Evolutionary conservation across 2,797 vertebrate genomes (phyloP).

Genomic region (Tolypeutes matacus): DNA sequence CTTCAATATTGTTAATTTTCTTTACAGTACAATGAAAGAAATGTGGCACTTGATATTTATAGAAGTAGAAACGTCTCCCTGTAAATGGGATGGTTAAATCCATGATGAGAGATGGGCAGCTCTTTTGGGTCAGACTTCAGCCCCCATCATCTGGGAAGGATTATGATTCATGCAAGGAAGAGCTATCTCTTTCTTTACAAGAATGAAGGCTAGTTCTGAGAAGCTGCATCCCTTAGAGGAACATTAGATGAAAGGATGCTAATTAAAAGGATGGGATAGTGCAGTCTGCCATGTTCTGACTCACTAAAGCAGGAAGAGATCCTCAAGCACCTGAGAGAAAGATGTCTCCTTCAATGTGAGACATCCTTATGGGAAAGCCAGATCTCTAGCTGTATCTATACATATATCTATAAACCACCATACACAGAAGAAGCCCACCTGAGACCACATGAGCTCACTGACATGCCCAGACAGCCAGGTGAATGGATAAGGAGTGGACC

Average conservation of each 20-base stretch:
- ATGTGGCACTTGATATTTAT: not conserved
- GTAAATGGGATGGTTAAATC: conserved; percentile 67
- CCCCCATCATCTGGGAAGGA: conserved; percentile 40
- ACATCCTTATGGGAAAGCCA: not conserved
- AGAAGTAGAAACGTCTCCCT: conserved; percentile 4
- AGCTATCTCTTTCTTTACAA: not conserved
- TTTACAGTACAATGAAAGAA: not conserved
- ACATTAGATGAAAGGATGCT: not conserved
- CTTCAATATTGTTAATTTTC: conserved; percentile 47
- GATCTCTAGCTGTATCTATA: rapidly evolving
- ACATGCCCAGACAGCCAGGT: not conserved
- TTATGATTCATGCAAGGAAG: conserved; percentile 42
- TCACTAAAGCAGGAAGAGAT: not conserved
- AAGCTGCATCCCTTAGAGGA: not conserved
- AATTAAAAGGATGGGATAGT: not conserved
- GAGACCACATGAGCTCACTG: not conserved
- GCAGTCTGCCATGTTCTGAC: not conserved
- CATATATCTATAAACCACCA: not conserved
- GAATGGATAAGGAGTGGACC: not conserved
- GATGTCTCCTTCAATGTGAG: not conserved
- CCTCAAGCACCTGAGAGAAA: not conserved
- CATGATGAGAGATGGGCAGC: conserved; percentile 19
- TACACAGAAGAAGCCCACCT: not conserved
- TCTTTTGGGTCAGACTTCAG: conserved; percentile 74
- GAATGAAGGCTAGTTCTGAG: not conserved